These are phyloP conservation scores for Melipona bicolor DNA, from an alignment of 2,888 invertebrate species.

Conservation along the genomic window DNA sequence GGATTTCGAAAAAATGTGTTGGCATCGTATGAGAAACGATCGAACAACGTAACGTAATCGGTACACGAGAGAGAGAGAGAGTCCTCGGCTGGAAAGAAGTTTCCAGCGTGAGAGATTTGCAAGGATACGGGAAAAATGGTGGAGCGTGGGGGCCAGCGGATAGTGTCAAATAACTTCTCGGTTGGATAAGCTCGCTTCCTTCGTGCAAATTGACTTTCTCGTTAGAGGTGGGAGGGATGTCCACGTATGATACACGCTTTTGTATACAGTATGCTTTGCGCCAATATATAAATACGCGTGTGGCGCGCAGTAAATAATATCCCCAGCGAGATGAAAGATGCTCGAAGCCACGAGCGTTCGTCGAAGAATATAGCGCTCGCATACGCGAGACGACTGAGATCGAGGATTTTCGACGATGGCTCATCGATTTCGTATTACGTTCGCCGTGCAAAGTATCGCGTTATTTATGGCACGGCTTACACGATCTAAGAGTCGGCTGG, in stretches of 20 bases:
- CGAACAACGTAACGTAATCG: neutral
- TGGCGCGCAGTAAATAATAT: slow-evolving; percentile 54
- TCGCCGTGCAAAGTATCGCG: neutral
- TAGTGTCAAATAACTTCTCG: slow-evolving; percentile 53
- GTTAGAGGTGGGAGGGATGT: neutral
- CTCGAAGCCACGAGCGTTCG: slow-evolving; percentile 27
- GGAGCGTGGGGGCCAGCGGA: slow-evolving; percentile 11
- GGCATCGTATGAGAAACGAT: slow-evolving; percentile 35
- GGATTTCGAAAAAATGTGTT: slow-evolving; percentile 33
- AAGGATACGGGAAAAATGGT: slow-evolving; percentile 18
- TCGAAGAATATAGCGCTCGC: slow-evolving; percentile 54
- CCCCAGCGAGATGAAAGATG: slow-evolving; percentile 42
- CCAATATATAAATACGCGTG: slow-evolving; percentile 33
- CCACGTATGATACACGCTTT: slow-evolving; percentile 38
- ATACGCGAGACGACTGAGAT: slow-evolving; percentile 48
- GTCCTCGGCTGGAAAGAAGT: neutral
- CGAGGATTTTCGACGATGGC: slow-evolving; percentile 44
- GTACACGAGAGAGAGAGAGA: neutral
- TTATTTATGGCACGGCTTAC: slow-evolving; percentile 32
- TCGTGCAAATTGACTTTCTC: slow-evolving; percentile 50
- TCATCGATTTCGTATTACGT: slow-evolving; percentile 38
- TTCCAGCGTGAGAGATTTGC: slow-evolving; percentile 24
- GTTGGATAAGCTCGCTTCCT: slow-evolving; percentile 36
- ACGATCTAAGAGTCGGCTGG: neutral
- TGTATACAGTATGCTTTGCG: neutral